Evolutionary conservation across 1,140 invertebrate genomes (phyloP).

Genomic region (Riptortus pedestris): DNA sequence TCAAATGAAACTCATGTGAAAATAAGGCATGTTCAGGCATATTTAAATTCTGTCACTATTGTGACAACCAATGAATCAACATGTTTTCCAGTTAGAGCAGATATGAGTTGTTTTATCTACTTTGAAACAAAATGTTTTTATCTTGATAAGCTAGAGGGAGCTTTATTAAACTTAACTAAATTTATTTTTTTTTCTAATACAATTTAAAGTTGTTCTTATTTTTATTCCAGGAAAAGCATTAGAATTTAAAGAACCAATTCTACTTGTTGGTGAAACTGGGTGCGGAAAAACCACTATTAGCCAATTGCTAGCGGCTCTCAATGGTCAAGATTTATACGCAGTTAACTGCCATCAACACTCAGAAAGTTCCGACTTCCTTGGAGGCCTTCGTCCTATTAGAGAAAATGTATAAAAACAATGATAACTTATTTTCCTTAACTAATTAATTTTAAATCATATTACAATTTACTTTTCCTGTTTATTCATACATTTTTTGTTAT

Average conservation of each 20-base stretch:
- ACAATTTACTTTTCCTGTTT: not conserved
- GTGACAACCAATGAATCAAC: too few species aligned
- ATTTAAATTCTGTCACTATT: too few species aligned
- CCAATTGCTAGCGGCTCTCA: constrained; percentile 68
- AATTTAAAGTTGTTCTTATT: too few species aligned
- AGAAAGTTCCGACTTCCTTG: constrained; percentile 94
- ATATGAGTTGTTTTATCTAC: too few species aligned
- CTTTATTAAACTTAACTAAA: too few species aligned
- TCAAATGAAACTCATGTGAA: too few species aligned
- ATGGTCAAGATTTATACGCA: constrained; percentile 53
- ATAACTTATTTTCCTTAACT: not conserved
- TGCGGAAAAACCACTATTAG: constrained; percentile 97
- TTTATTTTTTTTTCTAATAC: too few species aligned
- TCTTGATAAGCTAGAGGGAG: too few species aligned
- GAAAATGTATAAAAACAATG: constrained; percentile 36
- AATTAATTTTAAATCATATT: not conserved
- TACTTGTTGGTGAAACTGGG: constrained; percentile 95
- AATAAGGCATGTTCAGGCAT: too few species aligned
- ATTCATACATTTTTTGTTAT: not conserved
- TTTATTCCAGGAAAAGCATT: constrained; percentile 55
- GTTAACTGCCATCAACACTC: constrained; percentile 99
- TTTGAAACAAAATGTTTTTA: too few species aligned
- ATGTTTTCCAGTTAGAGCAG: too few species aligned
- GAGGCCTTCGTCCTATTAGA: constrained; percentile 83
- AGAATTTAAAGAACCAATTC: constrained; percentile 84